Evolutionary conservation across 2,113 vertebrate genomes (phyloP).

Genomic region (Siniperca knerii): DNA sequence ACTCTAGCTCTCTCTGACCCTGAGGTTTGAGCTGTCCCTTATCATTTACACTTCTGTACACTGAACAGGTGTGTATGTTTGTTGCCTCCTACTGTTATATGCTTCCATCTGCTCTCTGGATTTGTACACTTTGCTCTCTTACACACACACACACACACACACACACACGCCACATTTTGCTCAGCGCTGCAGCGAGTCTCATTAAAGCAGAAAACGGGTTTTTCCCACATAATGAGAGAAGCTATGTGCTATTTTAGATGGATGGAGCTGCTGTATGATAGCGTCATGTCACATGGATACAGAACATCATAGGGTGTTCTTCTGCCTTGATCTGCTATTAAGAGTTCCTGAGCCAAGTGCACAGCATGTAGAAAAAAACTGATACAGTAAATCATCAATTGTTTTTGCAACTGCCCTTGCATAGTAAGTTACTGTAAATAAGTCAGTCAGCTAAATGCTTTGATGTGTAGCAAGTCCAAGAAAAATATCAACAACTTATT

Average conservation of each 20-base stretch:
- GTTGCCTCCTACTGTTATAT: constrained; percentile 28
- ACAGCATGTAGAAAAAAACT: neutral
- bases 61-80: constrained; percentile 24
- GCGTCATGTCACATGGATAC: constrained; percentile 11
- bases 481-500: neutral
- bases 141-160: constrained; percentile 1
- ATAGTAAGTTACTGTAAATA: neutral
- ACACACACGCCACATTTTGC: neutral
- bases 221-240: constrained; percentile 36
- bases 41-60: constrained; percentile 23
- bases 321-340: constrained; percentile 14
- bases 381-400: neutral
- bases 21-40: constrained; percentile 36
- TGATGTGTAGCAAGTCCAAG: neutral
- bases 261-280: neutral
- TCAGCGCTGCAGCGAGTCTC: constrained; percentile 48
- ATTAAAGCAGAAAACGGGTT: constrained; percentile 50
- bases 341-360: constrained; percentile 3
- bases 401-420: neutral
- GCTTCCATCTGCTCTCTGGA: constrained; percentile 29
- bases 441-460: neutral
- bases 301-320: neutral
- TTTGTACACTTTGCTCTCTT: neutral
- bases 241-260: constrained; percentile 48
- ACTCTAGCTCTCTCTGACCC: constrained; percentile 36